Conservation (phyloP, 2,888 invertebrate species). For the Anoncus sp. region DNA sequence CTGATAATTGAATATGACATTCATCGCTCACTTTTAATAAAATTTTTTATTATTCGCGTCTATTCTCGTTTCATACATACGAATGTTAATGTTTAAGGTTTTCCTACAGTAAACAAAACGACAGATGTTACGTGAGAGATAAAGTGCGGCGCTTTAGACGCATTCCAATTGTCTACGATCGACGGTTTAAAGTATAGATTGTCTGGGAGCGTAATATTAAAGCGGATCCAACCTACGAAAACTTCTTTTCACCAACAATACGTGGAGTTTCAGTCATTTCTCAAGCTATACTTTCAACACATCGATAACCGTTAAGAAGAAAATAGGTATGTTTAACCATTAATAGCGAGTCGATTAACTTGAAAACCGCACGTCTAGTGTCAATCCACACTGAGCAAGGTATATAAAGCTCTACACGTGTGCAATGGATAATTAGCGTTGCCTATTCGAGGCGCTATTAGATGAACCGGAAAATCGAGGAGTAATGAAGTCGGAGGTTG, state of each 20-base stretch:
- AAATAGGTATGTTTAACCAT: not conserved
- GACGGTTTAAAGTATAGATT: no score
- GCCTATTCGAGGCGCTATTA: constrained; percentile 43
- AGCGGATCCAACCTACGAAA: no score
- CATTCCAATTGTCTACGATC: no score
- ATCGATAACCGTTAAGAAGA: not conserved
- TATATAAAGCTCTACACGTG: not conserved
- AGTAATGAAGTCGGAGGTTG: constrained; percentile 52
- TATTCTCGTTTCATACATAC: not conserved
- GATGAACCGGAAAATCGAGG: constrained; percentile 41
- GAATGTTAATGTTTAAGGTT: no score
- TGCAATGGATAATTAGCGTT: constrained; percentile 50
- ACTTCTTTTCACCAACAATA: not conserved
- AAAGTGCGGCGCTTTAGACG: no score
- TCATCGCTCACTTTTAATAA: constrained; percentile 8
- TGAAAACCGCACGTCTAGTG: constrained; percentile 16
- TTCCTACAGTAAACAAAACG: no score
- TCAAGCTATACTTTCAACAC: not conserved
- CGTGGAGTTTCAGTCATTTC: not conserved
- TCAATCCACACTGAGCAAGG: constrained; percentile 13
- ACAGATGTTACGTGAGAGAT: no score
- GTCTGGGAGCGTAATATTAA: no score
- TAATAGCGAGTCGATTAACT: constrained; percentile 6
- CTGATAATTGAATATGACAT: constrained; percentile 42
- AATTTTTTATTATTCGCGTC: constrained; percentile 1